These are phyloP conservation scores for Aphaenogaster rudis DNA, from an alignment of 1,140 invertebrate species.

Conservation along the genomic window DNA sequence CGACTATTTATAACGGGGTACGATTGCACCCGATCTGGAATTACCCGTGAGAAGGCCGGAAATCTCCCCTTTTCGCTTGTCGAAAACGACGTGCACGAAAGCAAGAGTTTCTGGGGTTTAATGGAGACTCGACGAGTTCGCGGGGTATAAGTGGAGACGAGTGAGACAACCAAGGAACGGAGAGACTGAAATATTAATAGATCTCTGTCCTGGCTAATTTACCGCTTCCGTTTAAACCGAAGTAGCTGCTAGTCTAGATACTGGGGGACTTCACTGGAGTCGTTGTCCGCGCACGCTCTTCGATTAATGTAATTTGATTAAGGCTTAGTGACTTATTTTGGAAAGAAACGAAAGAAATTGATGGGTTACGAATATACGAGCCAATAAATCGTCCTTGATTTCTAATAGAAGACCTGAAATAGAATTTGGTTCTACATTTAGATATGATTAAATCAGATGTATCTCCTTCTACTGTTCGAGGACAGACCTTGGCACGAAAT, in stretches of 20 bases:
- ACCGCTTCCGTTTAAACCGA: conserved; percentile 71
- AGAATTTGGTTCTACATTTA: conserved; percentile 29
- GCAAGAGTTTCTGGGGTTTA: conserved; percentile 60
- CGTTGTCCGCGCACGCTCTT: not conserved
- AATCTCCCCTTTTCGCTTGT: conserved; percentile 43
- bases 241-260: conserved; percentile 26
- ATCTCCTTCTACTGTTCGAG: conserved; percentile 19
- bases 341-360: not conserved
- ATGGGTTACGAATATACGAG: not conserved
- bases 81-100: conserved; percentile 54
- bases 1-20: conserved; percentile 14
- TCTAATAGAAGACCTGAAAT: conserved; percentile 7
- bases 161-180: conserved; percentile 27
- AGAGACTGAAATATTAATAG: conserved; percentile 73
- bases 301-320: conserved; percentile 33
- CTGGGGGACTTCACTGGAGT: conserved; percentile 14
- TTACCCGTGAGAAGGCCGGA: conserved; percentile 45
- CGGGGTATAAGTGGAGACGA: conserved; percentile 27
- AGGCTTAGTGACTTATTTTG: not conserved
- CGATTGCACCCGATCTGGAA: conserved; percentile 20
- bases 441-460: conserved; percentile 35
- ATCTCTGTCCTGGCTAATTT: conserved; percentile 76
- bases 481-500: conserved; percentile 37
- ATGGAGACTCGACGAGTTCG: conserved; percentile 62
- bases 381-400: conserved; percentile 22